Base-by-base conservation (phyloP, 2,797 vertebrate species). In the Rhadinocentrus ornatus region DNA sequence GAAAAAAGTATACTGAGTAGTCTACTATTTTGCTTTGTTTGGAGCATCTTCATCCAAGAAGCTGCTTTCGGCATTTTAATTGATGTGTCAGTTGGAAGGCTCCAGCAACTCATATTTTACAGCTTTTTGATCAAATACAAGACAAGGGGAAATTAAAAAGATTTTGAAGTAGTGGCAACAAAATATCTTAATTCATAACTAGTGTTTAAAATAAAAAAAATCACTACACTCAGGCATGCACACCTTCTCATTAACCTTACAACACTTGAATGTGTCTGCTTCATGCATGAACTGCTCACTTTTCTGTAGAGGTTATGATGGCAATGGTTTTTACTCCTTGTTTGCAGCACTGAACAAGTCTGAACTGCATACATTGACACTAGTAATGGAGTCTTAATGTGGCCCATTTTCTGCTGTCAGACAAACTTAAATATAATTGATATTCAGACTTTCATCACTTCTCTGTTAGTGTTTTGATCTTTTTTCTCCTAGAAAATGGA, bases 1-100 rank as follows among this genome's bases (percentile, higher is more conserved):
- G 50, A 75, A 72, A 35, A 71, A 67, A 81, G 73, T 66, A 73
- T 75, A 77, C 66, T 53, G 54, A 75, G 12, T 37, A 37, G 20
- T 50, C 12, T 4, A 53, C 24, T 16, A 27, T 53, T 27, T 53
- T 24, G 8, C 24, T 16, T 44, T 20, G 20, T 27, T 26, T 15
- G 48, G 62, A 27, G 9, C 20, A n/a, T 34, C 39, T 63, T 54
- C 1, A 54, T 4, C 57, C 37, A 53, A 34, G 39, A 34, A 63
- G 9, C 34, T n/a, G 22, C 35, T 11, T 46, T 27, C 39, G 26
- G 11, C 16, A 50, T 2, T 24, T 31, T n/a, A 41, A n/a, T 13
- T 18, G 48, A 69, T n/a, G 8, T 35, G 8, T 61, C 26, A 32
- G 58, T 59, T 1, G 4, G 22, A 62, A 27, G 11, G 35, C 39